Conservation (phyloP, 2,797 vertebrate species). For the Sebastes hopkinsi region DNA sequence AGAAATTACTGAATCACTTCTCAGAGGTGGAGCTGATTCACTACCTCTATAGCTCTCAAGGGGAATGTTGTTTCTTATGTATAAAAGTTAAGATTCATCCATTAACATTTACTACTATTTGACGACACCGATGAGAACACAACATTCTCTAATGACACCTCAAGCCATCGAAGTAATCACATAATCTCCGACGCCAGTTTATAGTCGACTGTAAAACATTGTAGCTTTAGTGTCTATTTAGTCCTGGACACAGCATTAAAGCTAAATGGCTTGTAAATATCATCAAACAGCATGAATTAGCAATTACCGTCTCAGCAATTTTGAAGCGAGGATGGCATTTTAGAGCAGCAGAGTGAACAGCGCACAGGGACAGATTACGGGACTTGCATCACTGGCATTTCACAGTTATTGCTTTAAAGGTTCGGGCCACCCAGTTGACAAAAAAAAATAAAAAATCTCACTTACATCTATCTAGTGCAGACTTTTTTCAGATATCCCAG, state of each 20-base stretch:
- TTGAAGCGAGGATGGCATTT: background rate
- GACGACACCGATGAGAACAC: conserved; percentile 28
- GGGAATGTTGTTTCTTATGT: background rate
- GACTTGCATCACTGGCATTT: background rate
- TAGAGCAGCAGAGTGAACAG: background rate
- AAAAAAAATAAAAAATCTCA: background rate
- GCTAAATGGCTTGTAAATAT: conserved; percentile 58
- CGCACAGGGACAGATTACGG: background rate
- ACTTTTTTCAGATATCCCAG: too few relatives aligned
- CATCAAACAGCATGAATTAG: conserved; percentile 39
- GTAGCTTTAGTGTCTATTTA: conserved; percentile 6
- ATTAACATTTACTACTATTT: conserved; percentile 49
- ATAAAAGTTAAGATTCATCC: background rate
- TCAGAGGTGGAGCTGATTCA: background rate
- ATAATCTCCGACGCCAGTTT: conserved; percentile 15
- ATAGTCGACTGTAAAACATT: conserved; percentile 25
- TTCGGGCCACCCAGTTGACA: background rate
- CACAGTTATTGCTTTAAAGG: background rate
- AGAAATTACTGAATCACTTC: background rate
- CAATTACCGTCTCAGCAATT: conserved; percentile 20
- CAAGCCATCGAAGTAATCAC: conserved; percentile 31
- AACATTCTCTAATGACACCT: background rate
- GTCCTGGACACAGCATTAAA: conserved; percentile 20
- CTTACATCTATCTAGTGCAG: background rate
- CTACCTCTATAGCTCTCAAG: background rate